These are phyloP conservation scores for Oedothorax gibbosus DNA, from an alignment of 1,140 invertebrate species.

Conservation along the genomic window DNA sequence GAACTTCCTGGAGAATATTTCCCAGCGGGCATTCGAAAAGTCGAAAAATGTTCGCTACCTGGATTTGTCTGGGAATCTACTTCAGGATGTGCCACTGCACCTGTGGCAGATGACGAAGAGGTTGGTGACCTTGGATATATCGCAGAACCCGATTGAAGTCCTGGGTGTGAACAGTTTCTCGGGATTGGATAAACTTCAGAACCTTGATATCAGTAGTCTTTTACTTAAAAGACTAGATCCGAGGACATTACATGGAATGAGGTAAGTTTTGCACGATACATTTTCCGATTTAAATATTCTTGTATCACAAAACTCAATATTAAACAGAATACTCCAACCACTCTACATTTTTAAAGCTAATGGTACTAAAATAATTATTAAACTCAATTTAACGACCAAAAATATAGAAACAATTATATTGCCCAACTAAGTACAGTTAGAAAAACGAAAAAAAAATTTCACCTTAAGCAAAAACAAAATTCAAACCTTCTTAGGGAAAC, in stretches of 20 bases:
- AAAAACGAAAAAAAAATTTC: too few species aligned
- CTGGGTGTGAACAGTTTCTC: constrained; percentile 40
- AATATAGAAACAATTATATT: too few species aligned
- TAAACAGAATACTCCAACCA: not conserved
- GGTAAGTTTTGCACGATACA: constrained; percentile 29
- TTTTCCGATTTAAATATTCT: not conserved
- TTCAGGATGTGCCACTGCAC: constrained; percentile 36
- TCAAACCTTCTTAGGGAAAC: too few species aligned
- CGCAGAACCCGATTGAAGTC: constrained; percentile 73
- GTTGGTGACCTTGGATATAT: constrained; percentile 37
- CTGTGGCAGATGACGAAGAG: constrained; percentile 15
- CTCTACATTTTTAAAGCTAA: too few species aligned
- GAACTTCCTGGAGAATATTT: constrained; percentile 45
- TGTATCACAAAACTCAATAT: not conserved
- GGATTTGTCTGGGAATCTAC: constrained; percentile 31
- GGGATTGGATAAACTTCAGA: constrained; percentile 37
- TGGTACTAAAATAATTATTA: too few species aligned
- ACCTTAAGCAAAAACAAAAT: too few species aligned
- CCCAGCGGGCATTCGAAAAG: constrained; percentile 19
- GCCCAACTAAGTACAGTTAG: too few species aligned
- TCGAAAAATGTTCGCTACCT: constrained; percentile 19
- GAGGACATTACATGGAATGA: constrained; percentile 36
- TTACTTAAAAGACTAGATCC: constrained; percentile 48
- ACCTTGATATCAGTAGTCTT: constrained; percentile 43
- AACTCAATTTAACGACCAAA: too few species aligned